Evolutionary conservation across 2,797 vertebrate genomes (phyloP), one percentile per base, ranked within the genome.

Genomic region (Pteronotus mesoamericanus): DNA sequence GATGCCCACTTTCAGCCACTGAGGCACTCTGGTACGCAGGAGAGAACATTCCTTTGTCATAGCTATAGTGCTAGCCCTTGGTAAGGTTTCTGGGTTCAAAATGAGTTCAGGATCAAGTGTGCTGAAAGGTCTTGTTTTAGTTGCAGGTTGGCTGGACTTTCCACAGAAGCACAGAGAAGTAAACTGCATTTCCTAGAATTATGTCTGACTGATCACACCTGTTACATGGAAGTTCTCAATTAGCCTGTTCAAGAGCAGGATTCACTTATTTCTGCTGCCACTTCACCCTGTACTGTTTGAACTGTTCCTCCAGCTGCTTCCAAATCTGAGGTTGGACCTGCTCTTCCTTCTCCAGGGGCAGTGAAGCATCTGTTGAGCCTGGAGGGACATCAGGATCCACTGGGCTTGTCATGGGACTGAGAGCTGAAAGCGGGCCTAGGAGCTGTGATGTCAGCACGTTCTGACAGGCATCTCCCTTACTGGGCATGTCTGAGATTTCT

Each of bases 11-110:
- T 99, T 99, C 16, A 99, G 99, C 9, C 99, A 99, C 29, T 99
- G 99, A 55, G 99, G 99, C 34, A 99, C 99, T 6, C 98, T 99
- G 98, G 99, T 99, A 96, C 99, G 98, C 96, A 99, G 78, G 97
- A 99, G 99, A 66, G 99, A 99, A 95, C 99, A 99, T 96, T 99
- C 99, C 94, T 98, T 99, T 6, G 99, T 99, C 99, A 99, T 99
- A 85, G 99, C 98, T 68, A 99, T 98, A 1, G 99, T 98, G 95
- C 96, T 99, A 89, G 99, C 99, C 74, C 99, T 98, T 5, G 99
- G 99, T 77, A 99, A 98, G 57, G 97, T 98, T 95, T 99, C 99
- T 11, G 99, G 99, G 96, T 99, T 99, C 77, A 99, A 98, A 99
- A 99, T 99, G 92, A 99, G 99, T 95, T 99, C 99, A 26, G 99